Conservation (phyloP, 2,113 vertebrate genomes). For the Campylomormyrus numenius region DNA sequence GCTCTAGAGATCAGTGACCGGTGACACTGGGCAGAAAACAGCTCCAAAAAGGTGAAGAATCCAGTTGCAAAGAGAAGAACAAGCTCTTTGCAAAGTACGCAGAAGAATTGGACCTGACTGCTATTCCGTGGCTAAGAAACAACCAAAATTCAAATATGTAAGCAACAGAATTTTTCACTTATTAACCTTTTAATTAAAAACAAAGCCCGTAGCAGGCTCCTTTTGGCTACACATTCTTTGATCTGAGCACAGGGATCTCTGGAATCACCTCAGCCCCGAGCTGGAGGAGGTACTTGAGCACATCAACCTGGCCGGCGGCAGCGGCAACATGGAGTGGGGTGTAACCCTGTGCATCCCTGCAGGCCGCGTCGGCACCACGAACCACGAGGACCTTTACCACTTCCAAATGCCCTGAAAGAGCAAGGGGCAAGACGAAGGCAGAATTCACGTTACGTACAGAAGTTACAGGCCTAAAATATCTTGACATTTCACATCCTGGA, state of each 20-base stretch:
- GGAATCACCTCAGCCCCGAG: conserved; percentile 75
- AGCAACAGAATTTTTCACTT: neutral
- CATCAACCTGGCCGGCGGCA: conserved; percentile 75
- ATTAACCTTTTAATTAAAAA: neutral
- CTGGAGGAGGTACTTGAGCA: conserved; percentile 77
- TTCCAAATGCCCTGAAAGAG: conserved; percentile 76
- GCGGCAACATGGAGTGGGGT: conserved; percentile 86
- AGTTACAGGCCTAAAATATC: neutral
- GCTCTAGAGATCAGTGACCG: neutral
- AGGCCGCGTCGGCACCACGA: conserved; percentile 70
- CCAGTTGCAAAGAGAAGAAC: neutral
- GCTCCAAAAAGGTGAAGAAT: neutral
- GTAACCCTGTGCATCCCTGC: conserved; percentile 84
- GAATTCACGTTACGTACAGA: neutral
- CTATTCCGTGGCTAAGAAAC: neutral
- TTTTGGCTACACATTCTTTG: neutral
- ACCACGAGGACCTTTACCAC: conserved; percentile 82
- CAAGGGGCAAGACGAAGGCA: neutral
- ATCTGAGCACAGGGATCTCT: neutral
- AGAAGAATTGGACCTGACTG: neutral
- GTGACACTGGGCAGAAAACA: neutral
- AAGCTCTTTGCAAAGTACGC: neutral
- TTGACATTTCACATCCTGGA: neutral
- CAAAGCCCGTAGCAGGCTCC: neutral
- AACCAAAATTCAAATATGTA: neutral